A percentile compares a stretch with the other conserved stretches of the same genome.
phyloP scores from a whole-genome alignment of 1,140 invertebrate species.

The Lerema accius region DNA sequence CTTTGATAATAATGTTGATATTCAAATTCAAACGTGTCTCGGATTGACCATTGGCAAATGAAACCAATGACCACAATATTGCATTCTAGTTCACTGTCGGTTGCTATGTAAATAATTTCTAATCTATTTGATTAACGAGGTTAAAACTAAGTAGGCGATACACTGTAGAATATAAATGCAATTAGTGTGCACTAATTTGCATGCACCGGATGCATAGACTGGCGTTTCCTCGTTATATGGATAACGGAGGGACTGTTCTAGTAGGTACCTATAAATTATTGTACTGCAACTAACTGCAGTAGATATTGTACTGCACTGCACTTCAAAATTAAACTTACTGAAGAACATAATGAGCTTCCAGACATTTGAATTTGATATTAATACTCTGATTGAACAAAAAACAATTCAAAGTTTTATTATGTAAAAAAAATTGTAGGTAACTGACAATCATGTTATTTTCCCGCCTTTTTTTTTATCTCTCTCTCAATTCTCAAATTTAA shows the following conservation, averaged over 20 bases:
- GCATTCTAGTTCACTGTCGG: neutral
- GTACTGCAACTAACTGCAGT: neutral
- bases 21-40: too few species aligned
- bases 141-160: conserved; percentile 6
- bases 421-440: too few species aligned
- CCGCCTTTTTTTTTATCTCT: too few species aligned
- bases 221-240: conserved; percentile 15
- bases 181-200: conserved; percentile 26
- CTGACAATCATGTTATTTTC: too few species aligned
- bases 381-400: too few species aligned
- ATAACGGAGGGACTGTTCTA: conserved; percentile 5
- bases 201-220: conserved; percentile 30
- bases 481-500: too few species aligned
- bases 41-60: neutral
- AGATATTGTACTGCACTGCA: neutral
- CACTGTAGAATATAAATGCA: conserved; percentile 18
- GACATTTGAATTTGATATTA: too few species aligned
- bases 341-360: too few species aligned
- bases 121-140: conserved; percentile 13
- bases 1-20: too few species aligned
- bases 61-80: neutral
- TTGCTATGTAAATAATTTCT: conserved; percentile 2
- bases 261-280: too few species aligned
- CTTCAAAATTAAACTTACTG: too few species aligned
- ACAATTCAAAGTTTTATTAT: too few species aligned